A percentile compares a stretch with the other conserved stretches of the same genome.
phyloP scores from a whole-genome alignment of 2,113 vertebrate species.

The Dasyornis broadbenti region DNA sequence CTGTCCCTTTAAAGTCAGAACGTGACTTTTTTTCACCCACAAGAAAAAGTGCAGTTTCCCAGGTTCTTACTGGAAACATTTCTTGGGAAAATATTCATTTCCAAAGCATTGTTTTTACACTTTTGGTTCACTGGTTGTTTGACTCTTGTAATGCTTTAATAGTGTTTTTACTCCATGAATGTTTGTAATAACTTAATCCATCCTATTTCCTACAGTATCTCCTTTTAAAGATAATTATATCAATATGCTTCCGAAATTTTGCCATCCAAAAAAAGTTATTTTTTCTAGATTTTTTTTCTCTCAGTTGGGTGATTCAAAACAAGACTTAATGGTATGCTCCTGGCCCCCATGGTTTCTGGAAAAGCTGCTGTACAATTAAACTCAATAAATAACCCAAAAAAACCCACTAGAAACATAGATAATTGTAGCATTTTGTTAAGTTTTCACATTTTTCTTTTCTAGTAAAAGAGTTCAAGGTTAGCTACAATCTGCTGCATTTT shows the following conservation, averaged over 20 bases:
- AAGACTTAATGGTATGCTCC: not conserved
- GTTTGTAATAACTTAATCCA: conserved; percentile 34
- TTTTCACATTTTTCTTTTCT: not conserved
- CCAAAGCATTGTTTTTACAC: conserved; percentile 20
- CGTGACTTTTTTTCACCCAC: not conserved
- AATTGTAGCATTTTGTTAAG: not conserved
- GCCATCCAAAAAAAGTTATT: not conserved
- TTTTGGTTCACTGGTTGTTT: conserved; percentile 25
- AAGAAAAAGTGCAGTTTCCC: conserved; percentile 46
- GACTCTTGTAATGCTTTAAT: conserved; percentile 2
- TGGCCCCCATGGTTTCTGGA: not conserved
- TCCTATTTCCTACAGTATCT: conserved; percentile 34
- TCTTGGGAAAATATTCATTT: conserved; percentile 44
- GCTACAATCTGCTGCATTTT: not conserved
- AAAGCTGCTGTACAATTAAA: not conserved
- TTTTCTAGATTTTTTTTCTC: not conserved
- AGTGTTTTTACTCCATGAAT: not conserved
- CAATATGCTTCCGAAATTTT: conserved; percentile 2
- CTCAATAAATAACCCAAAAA: not conserved
- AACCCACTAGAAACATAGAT: not conserved
- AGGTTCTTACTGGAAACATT: conserved; percentile 52
- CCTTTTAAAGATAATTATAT: conserved; percentile 31
- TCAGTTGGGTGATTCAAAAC: not conserved
- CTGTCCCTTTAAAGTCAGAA: conserved; percentile 31
- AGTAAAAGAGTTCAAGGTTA: not conserved